These are phyloP conservation scores for Sphaerodactylus townsendi DNA, from an alignment of 2,113 vertebrate genomes.

Conservation along the genomic window DNA sequence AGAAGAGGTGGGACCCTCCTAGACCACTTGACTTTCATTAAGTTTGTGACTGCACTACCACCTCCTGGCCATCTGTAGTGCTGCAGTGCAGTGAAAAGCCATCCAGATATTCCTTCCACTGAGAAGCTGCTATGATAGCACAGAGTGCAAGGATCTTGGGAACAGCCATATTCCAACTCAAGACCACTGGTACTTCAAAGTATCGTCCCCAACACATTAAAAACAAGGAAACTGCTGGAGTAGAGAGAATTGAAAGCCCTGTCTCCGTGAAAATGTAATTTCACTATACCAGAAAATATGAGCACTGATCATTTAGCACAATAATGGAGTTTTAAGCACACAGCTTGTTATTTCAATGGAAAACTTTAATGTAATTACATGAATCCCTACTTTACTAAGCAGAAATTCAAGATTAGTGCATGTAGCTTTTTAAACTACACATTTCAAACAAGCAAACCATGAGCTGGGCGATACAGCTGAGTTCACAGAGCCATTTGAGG, in stretches of 20 bases:
- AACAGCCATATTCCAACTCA: neutral
- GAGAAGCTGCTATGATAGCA: neutral
- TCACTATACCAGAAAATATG: constrained; percentile 53
- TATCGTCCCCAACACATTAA: constrained; percentile 34
- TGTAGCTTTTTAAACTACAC: constrained; percentile 41
- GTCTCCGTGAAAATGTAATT: constrained; percentile 58
- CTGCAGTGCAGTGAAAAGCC: neutral
- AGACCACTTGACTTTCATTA: neutral
- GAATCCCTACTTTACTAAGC: constrained; percentile 61
- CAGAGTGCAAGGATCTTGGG: neutral
- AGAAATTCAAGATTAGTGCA: constrained; percentile 42
- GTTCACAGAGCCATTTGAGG: constrained; percentile 57
- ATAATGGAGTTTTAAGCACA: constrained; percentile 62
- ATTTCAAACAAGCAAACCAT: constrained; percentile 19
- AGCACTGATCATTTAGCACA: constrained; percentile 54
- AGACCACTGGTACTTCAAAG: neutral
- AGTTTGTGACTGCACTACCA: neutral
- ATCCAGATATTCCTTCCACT: no score
- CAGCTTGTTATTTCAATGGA: constrained; percentile 58
- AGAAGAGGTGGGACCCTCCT: no score
- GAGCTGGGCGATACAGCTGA: constrained; percentile 44
- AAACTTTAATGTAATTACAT: constrained; percentile 63
- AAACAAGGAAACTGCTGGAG: constrained; percentile 41
- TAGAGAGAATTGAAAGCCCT: constrained; percentile 38
- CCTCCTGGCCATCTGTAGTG: neutral